A percentile compares a stretch with the other conserved stretches of the same genome.
phyloP scores from a whole-genome alignment of 2,888 invertebrate genomes.

The Apodemia zela region DNA sequence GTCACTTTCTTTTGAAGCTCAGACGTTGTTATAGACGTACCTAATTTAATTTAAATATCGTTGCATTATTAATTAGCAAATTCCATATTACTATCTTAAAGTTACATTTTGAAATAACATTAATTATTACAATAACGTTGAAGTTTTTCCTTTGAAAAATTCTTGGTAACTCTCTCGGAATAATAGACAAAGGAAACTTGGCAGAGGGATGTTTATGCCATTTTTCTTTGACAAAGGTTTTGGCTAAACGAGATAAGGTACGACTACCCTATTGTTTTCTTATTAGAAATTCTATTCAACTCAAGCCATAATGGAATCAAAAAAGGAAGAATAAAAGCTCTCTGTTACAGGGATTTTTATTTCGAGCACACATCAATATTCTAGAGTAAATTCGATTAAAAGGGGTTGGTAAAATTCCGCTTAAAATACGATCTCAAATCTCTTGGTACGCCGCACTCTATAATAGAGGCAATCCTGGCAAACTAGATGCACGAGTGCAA shows the following conservation, averaged over 20 bases:
- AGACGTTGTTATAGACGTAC: no score
- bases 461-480: not conserved
- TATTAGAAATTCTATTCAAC: conserved; percentile 40
- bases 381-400: conserved; percentile 7
- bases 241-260: conserved; percentile 21
- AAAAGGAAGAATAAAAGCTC: not conserved
- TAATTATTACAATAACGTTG: not conserved
- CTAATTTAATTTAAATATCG: no score
- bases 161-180: conserved; percentile 1
- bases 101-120: no score
- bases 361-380: conserved; percentile 6
- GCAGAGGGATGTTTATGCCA: conserved; percentile 21
- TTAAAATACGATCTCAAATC: conserved; percentile 10
- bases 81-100: no score
- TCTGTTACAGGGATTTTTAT: conserved; percentile 1
- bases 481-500: not conserved
- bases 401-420: conserved; percentile 9
- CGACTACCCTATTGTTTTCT: conserved; percentile 22
- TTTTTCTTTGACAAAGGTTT: conserved; percentile 24
- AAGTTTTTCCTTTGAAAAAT: not conserved
- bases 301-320: conserved; percentile 4
- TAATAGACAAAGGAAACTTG: conserved; percentile 19
- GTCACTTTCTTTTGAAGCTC: no score
- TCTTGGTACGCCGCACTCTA: conserved; percentile 14
- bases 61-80: no score